A percentile compares a stretch with the other conserved stretches of the same genome.
phyloP scores from a whole-genome alignment of 2,113 vertebrate genomes.

The Leucopsar rothschildi region DNA sequence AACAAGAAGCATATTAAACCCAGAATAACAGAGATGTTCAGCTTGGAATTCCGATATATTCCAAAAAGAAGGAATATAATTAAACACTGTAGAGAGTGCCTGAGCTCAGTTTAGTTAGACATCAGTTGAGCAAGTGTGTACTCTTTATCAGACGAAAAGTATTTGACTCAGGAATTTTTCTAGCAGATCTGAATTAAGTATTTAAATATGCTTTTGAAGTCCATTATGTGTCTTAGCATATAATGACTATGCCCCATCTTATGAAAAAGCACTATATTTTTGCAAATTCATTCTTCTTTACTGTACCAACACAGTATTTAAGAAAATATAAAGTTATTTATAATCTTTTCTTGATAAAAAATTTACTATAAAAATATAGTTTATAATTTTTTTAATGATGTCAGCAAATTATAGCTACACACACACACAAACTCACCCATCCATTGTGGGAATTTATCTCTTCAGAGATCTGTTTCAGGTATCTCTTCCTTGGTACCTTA shows the following conservation, averaged over 20 bases:
- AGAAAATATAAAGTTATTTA: not conserved
- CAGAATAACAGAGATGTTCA: not conserved
- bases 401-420: not conserved
- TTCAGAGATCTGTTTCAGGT: not conserved
- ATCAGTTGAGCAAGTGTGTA: not conserved
- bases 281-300: not conserved
- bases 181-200: not conserved
- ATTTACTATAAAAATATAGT: not conserved
- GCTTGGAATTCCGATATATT: not conserved
- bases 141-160: not conserved
- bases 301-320: not conserved
- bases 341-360: not conserved
- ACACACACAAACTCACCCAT: rapidly evolving
- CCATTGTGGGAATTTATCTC: not conserved
- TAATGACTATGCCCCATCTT: not conserved
- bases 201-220: not conserved
- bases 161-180: not conserved
- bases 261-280: not conserved
- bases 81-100: not conserved
- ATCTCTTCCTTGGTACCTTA: not conserved
- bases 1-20: not conserved
- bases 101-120: not conserved
- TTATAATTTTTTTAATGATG: not conserved
- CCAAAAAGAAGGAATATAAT: not conserved
- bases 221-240: not conserved